Evolutionary conservation across 1,140 invertebrate species (phyloP).

Genomic region (Pristionchus pacificus): DNA sequence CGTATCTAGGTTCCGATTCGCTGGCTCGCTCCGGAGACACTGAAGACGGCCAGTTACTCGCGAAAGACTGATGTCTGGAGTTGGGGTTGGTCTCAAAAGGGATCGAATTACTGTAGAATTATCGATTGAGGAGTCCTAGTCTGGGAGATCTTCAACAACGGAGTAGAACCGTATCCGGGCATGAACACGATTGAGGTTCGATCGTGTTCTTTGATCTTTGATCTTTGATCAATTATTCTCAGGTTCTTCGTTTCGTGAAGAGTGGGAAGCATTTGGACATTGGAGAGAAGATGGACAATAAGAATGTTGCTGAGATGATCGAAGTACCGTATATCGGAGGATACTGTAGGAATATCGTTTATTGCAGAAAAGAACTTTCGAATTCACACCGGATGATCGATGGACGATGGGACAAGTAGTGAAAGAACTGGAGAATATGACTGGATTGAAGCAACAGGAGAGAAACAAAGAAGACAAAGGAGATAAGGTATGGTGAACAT

Average conservation of each 20-base stretch:
- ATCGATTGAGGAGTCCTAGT: slow-evolving; percentile 19
- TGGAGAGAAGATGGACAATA: not conserved
- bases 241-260: not conserved
- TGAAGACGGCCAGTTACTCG: slow-evolving; percentile 16
- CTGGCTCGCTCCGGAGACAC: slow-evolving; percentile 26
- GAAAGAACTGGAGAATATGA: too few relatives aligned
- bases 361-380: too few relatives aligned
- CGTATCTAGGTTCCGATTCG: slow-evolving; percentile 16
- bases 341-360: too few relatives aligned
- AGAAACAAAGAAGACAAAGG: too few relatives aligned
- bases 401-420: too few relatives aligned
- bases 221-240: too few relatives aligned
- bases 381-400: too few relatives aligned
- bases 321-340: too few relatives aligned
- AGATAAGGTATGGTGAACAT: too few relatives aligned
- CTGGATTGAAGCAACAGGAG: too few relatives aligned
- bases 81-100: not conserved
- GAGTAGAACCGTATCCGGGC: slow-evolving; percentile 23
- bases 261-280: not conserved
- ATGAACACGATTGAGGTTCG: slow-evolving; percentile 17
- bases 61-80: slow-evolving; percentile 22
- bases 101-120: not conserved
- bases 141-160: slow-evolving; percentile 20
- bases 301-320: not conserved
- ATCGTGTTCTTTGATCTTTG: too few relatives aligned